Conservation (phyloP, 2,797 vertebrate species). For the Leptoclinus maculatus region DNA sequence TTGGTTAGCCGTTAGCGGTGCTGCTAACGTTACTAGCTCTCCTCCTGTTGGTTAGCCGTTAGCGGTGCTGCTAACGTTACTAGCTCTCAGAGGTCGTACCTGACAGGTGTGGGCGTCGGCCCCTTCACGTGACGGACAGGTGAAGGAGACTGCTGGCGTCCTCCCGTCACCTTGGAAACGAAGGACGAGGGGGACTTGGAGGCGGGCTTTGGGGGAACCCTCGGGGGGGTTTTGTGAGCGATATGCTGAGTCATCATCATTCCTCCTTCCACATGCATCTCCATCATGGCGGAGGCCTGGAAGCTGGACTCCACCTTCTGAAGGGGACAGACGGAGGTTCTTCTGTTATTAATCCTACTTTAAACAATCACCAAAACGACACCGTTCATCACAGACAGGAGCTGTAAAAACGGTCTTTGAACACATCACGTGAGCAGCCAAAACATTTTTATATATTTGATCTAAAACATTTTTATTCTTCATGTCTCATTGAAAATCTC, state of each 20-base stretch:
- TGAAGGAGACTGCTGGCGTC: slow-evolving; percentile 94
- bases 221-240: slow-evolving; percentile 95
- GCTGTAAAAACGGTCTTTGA: too few species aligned
- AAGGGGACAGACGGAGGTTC: not conserved
- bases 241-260: slow-evolving; percentile 86
- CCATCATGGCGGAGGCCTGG: slow-evolving; percentile 77
- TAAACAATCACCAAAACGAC: too few species aligned
- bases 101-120: slow-evolving; percentile 85
- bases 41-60: too few species aligned
- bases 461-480: too few species aligned
- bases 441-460: too few species aligned
- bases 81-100: slow-evolving; percentile 38
- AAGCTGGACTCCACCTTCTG: slow-evolving; percentile 71
- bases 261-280: slow-evolving; percentile 88
- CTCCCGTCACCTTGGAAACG: slow-evolving; percentile 86
- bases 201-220: slow-evolving; percentile 93
- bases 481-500: too few species aligned
- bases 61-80: too few species aligned
- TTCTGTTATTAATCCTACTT: too few species aligned
- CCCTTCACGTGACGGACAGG: slow-evolving; percentile 95
- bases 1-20: too few species aligned
- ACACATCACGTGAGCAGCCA: too few species aligned
- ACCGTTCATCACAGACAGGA: too few species aligned
- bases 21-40: too few species aligned
- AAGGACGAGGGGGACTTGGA: slow-evolving; percentile 92